Evolutionary conservation across 2,113 vertebrate genomes (phyloP).

Genomic region (Ictalurus furcatus): DNA sequence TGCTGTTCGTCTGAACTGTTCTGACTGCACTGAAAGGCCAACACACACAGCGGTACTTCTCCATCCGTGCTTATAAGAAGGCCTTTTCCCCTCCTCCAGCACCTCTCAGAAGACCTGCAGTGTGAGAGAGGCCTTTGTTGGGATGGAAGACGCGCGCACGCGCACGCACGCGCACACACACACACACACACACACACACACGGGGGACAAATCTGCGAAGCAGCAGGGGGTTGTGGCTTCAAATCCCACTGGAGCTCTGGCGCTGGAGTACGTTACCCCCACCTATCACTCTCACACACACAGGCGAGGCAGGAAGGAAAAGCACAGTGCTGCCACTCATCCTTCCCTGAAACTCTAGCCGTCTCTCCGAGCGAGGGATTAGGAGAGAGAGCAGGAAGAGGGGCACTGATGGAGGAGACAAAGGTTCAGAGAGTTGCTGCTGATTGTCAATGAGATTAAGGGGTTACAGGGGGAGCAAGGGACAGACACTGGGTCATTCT

Average conservation of each 20-base stretch:
- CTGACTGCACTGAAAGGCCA: not conserved
- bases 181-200: conserved; percentile 33
- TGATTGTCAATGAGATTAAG: conserved; percentile 59
- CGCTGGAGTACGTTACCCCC: conserved; percentile 41
- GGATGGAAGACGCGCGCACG: conserved; percentile 22
- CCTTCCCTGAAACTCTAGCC: conserved; percentile 53
- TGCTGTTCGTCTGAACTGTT: not conserved
- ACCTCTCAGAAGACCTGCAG: conserved; percentile 45
- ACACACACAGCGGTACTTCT: not conserved
- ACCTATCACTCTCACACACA: conserved; percentile 1
- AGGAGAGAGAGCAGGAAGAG: conserved; percentile 33
- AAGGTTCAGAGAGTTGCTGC: conserved; percentile 51
- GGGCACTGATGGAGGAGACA: conserved; percentile 42
- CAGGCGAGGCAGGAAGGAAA: conserved; percentile 44
- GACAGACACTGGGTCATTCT: conserved; percentile 44
- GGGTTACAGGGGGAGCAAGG: conserved; percentile 50
- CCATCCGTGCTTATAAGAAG: conserved; percentile 40
- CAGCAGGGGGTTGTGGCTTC: conserved; percentile 52
- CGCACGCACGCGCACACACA: conserved; percentile 38
- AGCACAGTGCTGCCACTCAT: conserved; percentile 45
- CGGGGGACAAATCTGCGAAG: conserved; percentile 45
- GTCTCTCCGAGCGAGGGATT: conserved; percentile 41
- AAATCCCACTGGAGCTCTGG: conserved; percentile 50
- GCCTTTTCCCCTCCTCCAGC: conserved; percentile 44
- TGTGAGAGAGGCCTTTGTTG: conserved; percentile 56